phyloP scores from a whole-genome alignment of 2,888 invertebrate species.

The Apotomis capreana region DNA sequence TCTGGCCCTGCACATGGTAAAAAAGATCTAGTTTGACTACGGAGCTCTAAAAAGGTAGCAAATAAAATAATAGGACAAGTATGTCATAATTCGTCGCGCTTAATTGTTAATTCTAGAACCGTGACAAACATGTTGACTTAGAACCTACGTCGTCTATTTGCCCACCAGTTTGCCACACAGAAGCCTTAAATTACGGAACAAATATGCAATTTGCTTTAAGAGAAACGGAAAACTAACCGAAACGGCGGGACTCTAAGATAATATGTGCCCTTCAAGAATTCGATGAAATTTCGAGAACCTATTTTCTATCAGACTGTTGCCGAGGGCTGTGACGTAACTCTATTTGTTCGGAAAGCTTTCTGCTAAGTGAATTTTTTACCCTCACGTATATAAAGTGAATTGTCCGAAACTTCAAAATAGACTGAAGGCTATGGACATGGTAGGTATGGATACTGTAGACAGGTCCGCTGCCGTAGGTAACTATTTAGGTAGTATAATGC shows the following conservation, averaged over 20 bases:
- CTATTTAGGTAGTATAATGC: no score
- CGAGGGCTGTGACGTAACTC: conserved; percentile 24
- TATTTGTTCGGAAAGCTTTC: conserved; percentile 13
- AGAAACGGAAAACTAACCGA: conserved; percentile 23
- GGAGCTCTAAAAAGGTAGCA: no score
- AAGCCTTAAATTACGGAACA: conserved; percentile 13
- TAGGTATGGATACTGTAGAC: no score
- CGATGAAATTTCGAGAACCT: conserved; percentile 23
- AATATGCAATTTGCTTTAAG: conserved; percentile 23
- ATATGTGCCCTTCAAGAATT: conserved; percentile 3
- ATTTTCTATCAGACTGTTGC: conserved; percentile 17
- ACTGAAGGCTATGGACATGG: no score
- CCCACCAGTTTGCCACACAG: neutral
- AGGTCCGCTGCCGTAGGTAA: no score
- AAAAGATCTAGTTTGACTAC: no score
- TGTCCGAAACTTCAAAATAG: neutral
- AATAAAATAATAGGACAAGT: no score
- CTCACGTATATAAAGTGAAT: neutral
- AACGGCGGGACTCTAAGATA: conserved; percentile 8
- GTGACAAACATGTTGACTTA: neutral
- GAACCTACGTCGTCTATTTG: neutral
- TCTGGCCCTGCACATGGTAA: no score
- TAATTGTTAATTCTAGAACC: neutral
- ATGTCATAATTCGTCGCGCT: no score
- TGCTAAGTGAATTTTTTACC: conserved; percentile 1